Evolutionary conservation across 2,113 vertebrate genomes (phyloP).

Genomic region (Alaudala cheleensis): DNA sequence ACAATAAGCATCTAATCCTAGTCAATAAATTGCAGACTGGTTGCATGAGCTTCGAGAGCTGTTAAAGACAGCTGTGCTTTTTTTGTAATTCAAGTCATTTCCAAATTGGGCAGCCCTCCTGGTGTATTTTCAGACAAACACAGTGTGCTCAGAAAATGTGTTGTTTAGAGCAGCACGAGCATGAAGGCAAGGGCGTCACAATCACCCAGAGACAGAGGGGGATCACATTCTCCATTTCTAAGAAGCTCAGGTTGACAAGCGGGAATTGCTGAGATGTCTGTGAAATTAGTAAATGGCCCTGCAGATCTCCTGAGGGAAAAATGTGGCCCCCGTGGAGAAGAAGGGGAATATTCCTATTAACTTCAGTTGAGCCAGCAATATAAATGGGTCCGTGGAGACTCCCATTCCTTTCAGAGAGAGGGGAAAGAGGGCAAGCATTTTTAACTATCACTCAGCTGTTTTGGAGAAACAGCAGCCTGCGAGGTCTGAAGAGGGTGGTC

Average conservation of each 20-base stretch:
- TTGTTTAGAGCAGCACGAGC: constrained; percentile 58
- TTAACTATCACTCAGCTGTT: constrained; percentile 20
- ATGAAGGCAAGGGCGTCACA: constrained; percentile 49
- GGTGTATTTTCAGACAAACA: constrained; percentile 82
- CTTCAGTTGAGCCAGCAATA: constrained; percentile 18
- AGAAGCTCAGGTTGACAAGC: constrained; percentile 22
- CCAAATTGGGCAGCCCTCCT: constrained; percentile 77
- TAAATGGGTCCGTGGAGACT: background rate
- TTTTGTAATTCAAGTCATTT: constrained; percentile 77
- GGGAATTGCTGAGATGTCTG: background rate
- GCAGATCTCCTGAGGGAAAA: background rate
- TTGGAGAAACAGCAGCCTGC: background rate
- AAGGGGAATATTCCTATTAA: constrained; percentile 18
- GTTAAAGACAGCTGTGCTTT: constrained; percentile 82
- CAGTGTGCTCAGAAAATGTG: constrained; percentile 71
- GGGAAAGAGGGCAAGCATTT: constrained; percentile 5
- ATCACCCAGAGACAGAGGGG: background rate
- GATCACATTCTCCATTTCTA: constrained; percentile 8
- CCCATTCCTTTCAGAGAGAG: background rate
- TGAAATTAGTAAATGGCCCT: constrained; percentile 20
- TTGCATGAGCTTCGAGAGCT: constrained; percentile 77
- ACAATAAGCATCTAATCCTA: constrained; percentile 85
- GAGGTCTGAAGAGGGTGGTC: background rate
- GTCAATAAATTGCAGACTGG: constrained; percentile 83
- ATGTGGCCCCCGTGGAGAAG: background rate